Evolutionary conservation across 2,888 invertebrate genomes (phyloP), one percentile per base, ranked within the genome.

Genomic region (Atrina japonica): DNA sequence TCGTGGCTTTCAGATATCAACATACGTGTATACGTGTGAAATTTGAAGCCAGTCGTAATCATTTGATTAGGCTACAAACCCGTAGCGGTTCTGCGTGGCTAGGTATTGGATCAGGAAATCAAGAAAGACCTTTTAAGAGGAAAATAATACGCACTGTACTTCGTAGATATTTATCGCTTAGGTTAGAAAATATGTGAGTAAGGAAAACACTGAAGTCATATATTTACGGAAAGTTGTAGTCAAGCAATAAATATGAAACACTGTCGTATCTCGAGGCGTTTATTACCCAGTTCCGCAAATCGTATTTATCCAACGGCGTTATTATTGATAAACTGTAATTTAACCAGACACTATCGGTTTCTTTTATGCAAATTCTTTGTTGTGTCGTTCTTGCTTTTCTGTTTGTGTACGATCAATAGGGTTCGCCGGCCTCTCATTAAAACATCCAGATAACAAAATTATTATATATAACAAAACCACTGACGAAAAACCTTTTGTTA

Each of bases 271-370:
- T 64, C 9, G 47, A 18, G 61, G 68, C 58, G 45, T 50, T 64
- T 58, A 70, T 70, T 35, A 50, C 41, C 35, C 35, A 50, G 23
- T 64, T 27, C 29, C 55, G n/a, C n/a, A n/a, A 56, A 55, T 69
- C 64, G 64, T 70, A 61, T 47, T 64, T 70, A 52, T 47, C 49
- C 53, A 47, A 56, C 53, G 50, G 52, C 45, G 47, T 49, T 63
- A 40, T 52, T 64, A 64, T 70, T 56, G 47, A 63, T 70, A 70
- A 70, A 58, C 64, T 58, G 65, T 70, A 55, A 70, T 30, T 70
- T 70, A 65, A 64, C 50, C 61, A 59, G 59, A 40, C 58, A 64
- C 58, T 64, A 70, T 70, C 64, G 49, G 47, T 65, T 70, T 70
- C 70, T 64, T 70, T 59, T 50, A 58, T 70, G 64, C 50, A 45